Evolutionary conservation across 2,113 vertebrate genomes (phyloP), one percentile per base, ranked within the genome.

Genomic region (Megaceryle maxima): DNA sequence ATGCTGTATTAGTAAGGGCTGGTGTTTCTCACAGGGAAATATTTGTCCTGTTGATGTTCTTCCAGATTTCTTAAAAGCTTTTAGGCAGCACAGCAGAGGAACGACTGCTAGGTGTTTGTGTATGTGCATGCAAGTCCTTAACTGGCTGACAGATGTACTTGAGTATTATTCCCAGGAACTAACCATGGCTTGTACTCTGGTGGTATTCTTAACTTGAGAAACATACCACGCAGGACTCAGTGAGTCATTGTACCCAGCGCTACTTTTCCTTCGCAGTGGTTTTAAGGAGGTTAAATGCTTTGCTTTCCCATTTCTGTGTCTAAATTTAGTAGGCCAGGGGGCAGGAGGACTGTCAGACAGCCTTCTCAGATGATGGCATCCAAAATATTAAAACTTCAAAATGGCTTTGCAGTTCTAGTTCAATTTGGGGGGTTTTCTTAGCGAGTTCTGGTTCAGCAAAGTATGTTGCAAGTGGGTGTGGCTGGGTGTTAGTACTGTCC

Each of bases 171-270:
- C 77, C 88, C 46, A 95, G 86, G 73, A 88, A 83, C 68, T 62
- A 73, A 93, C 55, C 59, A 24, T 26, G 88, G 79, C 48, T 68
- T 87, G 69, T 73, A 48, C 80, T 89, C 81, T 60, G 53, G 50
- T 80, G 78, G 57, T 94, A 72, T 62, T 87, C 77, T 91, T 87
- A 88, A 78, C 85, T 41, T 76, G 67, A 88, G 89, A 82, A 93
- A 77, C 62, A 81, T 82, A 95, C 60, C 56, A 16, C 66, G 86
- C 85, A 96, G n/a, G 83, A 86, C 74, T 85, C 87, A 74, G 86
- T 84, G 88, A 92, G 83, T 93, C 83, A 91, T 51, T 90, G 26
- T 95, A 87, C 87, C 84, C 51, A 67, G 69, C 39, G 25, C 77
- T 79, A 44, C 87, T 69, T 80, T 92, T 83, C 46, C 67, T 93